These are phyloP conservation scores for Synergus itoensis DNA, from an alignment of 2,888 invertebrate genomes.

Conservation along the genomic window DNA sequence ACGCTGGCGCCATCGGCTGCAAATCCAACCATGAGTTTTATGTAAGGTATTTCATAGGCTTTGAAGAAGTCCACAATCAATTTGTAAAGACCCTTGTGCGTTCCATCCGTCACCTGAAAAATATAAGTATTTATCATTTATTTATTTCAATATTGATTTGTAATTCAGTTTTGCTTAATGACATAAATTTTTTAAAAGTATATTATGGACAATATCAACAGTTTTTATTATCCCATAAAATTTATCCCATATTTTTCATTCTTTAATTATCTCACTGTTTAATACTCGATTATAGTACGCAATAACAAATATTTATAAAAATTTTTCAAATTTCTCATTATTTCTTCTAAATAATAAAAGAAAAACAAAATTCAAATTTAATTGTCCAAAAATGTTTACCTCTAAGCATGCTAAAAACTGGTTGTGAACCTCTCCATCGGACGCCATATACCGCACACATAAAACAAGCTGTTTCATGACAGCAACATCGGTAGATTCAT, in stretches of 20 bases:
- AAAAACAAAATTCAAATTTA: too few relatives aligned
- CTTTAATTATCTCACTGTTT: too few relatives aligned
- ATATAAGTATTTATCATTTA: too few relatives aligned
- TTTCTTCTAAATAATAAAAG: not conserved
- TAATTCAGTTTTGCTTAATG: not conserved
- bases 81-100: not conserved
- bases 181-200: too few relatives aligned
- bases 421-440: not conserved
- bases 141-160: too few relatives aligned
- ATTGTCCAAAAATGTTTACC: too few relatives aligned
- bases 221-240: too few relatives aligned
- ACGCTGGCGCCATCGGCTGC: slow-evolving; percentile 71
- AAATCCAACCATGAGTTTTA: slow-evolving; percentile 66
- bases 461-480: slow-evolving; percentile 43
- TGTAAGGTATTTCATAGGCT: slow-evolving; percentile 33
- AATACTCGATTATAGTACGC: too few relatives aligned
- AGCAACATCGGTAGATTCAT: slow-evolving; percentile 44
- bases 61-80: slow-evolving; percentile 43
- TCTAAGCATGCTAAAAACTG: slow-evolving; percentile 23
- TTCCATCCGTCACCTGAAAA: slow-evolving; percentile 44
- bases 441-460: not conserved
- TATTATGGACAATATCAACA: too few relatives aligned
- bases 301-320: too few relatives aligned
- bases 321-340: too few relatives aligned
- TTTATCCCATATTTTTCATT: too few relatives aligned